Base-by-base conservation (phyloP, 2,888 invertebrate species). In the Pseudeuparius sepicola region DNA sequence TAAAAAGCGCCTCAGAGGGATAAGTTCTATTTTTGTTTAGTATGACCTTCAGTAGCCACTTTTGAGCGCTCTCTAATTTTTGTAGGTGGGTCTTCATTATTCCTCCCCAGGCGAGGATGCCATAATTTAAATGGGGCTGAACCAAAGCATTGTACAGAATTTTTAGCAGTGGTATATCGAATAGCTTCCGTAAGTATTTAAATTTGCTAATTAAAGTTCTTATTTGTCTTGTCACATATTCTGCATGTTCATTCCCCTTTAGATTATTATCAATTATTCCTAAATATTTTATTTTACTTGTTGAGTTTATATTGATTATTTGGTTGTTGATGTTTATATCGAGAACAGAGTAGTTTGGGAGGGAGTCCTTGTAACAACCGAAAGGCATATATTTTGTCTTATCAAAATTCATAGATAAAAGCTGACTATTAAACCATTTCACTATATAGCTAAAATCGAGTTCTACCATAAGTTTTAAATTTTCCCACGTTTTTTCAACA, bases 381-480 rank as follows among this genome's bases (percentile, higher is more conserved):
- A n/a, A n/a, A n/a, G n/a, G n/a, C n/a, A n/a, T n/a, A n/a, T n/a
- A n/a, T n/a, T n/a, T n/a, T n/a, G 35, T 35, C 18, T 35, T 35
- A 9, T 31, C 13, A 10, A 17, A 35, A 13, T 35, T 33, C 9
- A 35, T 30, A 11, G 35, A 31, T 14, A 33, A 27, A 3, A 35
- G 15, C 5, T 31, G 12, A 7, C 12, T 20, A 13, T 17, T 23
- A 6, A 33, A 27, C 29, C 30, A 34, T 31, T 31, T 12, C 7
- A 15, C 9, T 6, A 33, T 31, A 11, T 23, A 13, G n/a, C n/a
- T 13, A 6, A 28, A 15, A n/a, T 28, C 12, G 4, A 10, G 12
- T 34, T 33, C 34, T 10, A 18, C 34, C 24, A 18, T 34, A 4
- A 34, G n/a, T n/a, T n/a, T n/a, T n/a, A n/a, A n/a, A n/a, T n/a